phyloP scores from a whole-genome alignment of 2,113 vertebrate genomes.

The Sphyrna mokarran region DNA sequence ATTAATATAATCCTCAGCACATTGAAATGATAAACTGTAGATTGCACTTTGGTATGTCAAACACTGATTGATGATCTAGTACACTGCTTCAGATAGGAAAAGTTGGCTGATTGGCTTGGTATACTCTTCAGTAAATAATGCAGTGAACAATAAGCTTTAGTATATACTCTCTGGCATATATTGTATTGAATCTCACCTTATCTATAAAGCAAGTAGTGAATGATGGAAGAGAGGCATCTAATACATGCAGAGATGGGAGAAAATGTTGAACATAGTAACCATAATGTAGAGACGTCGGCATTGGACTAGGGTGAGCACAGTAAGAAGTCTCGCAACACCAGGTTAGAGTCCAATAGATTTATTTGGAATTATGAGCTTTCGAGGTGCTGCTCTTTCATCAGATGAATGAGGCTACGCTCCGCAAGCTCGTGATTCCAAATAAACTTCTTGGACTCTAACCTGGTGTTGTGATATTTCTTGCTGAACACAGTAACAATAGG shows the following conservation, averaged over 20 bases:
- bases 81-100: neutral
- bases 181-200: neutral
- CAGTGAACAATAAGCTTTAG: neutral
- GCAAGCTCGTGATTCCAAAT: no score
- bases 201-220: neutral
- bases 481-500: neutral
- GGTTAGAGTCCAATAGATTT: no score
- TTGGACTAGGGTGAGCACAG: no score
- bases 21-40: neutral
- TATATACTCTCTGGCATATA: neutral
- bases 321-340: no score
- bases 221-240: neutral
- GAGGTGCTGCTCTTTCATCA: no score
- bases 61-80: neutral
- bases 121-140: neutral
- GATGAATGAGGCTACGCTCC: no score
- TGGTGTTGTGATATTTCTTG: no score
- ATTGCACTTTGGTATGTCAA: neutral
- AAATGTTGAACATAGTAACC: neutral
- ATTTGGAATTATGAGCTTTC: no score
- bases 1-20: neutral
- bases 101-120: neutral
- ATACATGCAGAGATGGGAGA: neutral
- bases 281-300: no score
- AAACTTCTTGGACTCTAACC: no score